Evolutionary conservation across 2,113 vertebrate genomes (phyloP).

Genomic region (Oreochromis spilurus): DNA sequence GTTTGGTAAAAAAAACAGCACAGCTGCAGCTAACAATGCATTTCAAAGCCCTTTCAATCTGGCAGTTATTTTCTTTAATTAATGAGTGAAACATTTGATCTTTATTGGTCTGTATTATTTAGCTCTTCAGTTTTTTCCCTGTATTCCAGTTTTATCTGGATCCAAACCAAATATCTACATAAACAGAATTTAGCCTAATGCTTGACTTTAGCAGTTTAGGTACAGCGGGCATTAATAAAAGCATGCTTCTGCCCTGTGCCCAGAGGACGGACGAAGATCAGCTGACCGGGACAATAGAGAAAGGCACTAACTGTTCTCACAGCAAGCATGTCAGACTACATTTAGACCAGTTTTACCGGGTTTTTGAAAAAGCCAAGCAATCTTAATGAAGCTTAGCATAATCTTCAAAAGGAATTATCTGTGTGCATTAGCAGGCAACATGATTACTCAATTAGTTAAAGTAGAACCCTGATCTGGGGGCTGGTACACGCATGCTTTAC

Average conservation of each 20-base stretch:
- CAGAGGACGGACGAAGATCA: neutral
- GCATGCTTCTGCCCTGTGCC: neutral
- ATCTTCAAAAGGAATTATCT: neutral
- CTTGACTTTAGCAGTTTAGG: neutral
- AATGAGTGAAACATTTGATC: neutral
- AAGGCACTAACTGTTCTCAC: neutral
- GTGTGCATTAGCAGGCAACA: neutral
- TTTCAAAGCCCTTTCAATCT: neutral
- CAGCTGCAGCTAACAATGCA: neutral
- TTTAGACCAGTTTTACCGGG: neutral
- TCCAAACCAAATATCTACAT: neutral
- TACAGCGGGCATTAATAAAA: neutral
- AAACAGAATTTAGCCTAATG: neutral
- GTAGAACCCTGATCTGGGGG: neutral
- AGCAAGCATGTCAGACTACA: neutral
- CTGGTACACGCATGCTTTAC: neutral
- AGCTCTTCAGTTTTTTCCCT: neutral
- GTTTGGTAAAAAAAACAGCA: neutral
- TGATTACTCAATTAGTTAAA: neutral
- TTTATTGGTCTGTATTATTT: neutral
- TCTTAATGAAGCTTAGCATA: neutral
- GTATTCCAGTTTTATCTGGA: neutral
- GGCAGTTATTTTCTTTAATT: neutral
- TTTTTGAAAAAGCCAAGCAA: neutral
- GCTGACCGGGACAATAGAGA: neutral